Conservation (phyloP, 2,797 vertebrate genomes). For the Malurus leucopterus region DNA sequence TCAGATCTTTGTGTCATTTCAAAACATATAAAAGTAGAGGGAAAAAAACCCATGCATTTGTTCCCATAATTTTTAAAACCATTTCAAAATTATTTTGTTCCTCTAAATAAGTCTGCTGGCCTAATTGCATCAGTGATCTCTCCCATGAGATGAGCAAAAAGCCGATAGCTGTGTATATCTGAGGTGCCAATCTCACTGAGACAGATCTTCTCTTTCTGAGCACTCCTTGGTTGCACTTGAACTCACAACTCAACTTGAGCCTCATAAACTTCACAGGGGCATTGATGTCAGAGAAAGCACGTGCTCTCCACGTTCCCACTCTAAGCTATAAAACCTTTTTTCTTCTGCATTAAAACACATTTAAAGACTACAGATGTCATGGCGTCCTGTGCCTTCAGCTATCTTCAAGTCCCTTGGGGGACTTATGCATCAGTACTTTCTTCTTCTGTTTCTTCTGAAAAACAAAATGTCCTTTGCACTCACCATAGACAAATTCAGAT, state of each 20-base stretch:
- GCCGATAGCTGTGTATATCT: background rate
- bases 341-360: background rate
- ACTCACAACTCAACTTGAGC: background rate
- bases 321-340: background rate
- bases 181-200: background rate
- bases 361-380: background rate
- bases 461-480: background rate
- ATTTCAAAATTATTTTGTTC: background rate
- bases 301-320: background rate
- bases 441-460: background rate
- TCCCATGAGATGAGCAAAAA: background rate
- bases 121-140: background rate
- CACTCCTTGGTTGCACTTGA: background rate
- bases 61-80: background rate
- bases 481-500: background rate
- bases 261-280: background rate
- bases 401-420: background rate
- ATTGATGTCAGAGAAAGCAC: background rate
- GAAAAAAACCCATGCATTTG: rapidly evolving
- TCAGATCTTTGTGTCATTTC: background rate
- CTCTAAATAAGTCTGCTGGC: background rate
- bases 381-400: background rate
- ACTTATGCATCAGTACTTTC: background rate
- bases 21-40: background rate
- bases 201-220: background rate